phyloP scores from a whole-genome alignment of 2,113 vertebrate species.

The Lampris megalopsis region DNA sequence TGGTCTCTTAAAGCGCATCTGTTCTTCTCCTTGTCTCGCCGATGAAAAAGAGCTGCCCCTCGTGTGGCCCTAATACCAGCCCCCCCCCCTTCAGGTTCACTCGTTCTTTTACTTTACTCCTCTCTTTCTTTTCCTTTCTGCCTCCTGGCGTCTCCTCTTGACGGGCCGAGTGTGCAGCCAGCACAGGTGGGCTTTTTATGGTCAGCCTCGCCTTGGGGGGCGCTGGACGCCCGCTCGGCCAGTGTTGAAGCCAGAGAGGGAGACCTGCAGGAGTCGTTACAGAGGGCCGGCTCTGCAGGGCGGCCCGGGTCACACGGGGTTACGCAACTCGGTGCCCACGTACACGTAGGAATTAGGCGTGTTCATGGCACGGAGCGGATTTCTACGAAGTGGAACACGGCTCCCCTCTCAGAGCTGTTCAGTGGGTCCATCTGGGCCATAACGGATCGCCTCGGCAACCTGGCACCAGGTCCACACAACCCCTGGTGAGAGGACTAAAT shows the following conservation, averaged over 20 bases:
- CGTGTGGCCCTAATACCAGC: no score
- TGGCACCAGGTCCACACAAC: no score
- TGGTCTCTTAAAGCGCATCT: no score
- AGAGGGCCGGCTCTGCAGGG: not conserved
- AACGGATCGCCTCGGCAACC: no score
- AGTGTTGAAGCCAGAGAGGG: constrained; percentile 28
- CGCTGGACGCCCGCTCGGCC: constrained; percentile 8
- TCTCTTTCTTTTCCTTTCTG: constrained; percentile 8
- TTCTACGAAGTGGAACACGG: constrained; percentile 24
- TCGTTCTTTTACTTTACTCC: constrained; percentile 18
- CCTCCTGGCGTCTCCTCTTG: constrained; percentile 45
- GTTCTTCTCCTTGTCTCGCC: no score
- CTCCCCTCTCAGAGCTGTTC: no score
- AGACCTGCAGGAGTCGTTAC: constrained; percentile 61
- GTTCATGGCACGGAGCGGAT: constrained; percentile 19
- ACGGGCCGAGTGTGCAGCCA: constrained; percentile 42
- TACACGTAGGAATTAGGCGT: constrained; percentile 1
- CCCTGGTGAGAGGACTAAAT: no score
- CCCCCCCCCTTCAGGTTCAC: not conserved
- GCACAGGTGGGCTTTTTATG: constrained; percentile 38
- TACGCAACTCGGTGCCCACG: constrained; percentile 39
- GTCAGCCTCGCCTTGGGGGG: constrained; percentile 27
- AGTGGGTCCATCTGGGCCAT: no score
- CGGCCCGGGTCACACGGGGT: constrained; percentile 26
- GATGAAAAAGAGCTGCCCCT: no score